Conservation (phyloP, 2,797 vertebrate genomes). For the Gadopsis marmoratus region DNA sequence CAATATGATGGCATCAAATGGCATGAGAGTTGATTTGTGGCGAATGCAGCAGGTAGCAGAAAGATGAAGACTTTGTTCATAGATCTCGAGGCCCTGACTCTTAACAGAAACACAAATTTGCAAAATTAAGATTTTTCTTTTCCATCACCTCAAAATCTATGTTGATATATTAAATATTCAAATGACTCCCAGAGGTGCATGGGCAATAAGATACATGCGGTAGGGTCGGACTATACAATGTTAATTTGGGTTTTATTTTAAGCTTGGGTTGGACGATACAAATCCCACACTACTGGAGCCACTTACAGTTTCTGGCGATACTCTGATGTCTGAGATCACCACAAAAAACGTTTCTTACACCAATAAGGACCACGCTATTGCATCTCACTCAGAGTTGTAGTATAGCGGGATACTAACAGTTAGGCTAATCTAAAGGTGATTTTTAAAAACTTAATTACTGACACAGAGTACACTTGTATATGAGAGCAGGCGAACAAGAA, state of each 20-base stretch:
- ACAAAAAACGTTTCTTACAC: neutral
- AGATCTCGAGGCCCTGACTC: neutral
- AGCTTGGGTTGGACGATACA: neutral
- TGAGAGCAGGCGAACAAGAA: slow-evolving; percentile 6
- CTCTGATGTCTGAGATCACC: neutral
- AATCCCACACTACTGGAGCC: neutral
- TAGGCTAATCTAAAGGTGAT: neutral
- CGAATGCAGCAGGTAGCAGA: neutral
- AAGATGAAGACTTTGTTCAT: neutral
- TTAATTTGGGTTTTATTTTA: neutral
- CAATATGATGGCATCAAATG: neutral
- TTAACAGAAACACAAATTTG: neutral
- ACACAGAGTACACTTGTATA: neutral
- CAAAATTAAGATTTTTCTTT: neutral
- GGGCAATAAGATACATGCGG: neutral
- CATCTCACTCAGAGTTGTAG: neutral
- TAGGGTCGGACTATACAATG: neutral
- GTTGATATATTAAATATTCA: neutral
- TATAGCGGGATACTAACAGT: neutral
- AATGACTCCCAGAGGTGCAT: no score
- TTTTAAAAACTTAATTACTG: neutral
- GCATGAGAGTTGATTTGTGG: neutral
- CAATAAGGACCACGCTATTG: neutral
- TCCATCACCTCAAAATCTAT: neutral
- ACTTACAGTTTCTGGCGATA: neutral